Base-by-base conservation (phyloP, 2,113 vertebrate species). In the Progne subis region DNA sequence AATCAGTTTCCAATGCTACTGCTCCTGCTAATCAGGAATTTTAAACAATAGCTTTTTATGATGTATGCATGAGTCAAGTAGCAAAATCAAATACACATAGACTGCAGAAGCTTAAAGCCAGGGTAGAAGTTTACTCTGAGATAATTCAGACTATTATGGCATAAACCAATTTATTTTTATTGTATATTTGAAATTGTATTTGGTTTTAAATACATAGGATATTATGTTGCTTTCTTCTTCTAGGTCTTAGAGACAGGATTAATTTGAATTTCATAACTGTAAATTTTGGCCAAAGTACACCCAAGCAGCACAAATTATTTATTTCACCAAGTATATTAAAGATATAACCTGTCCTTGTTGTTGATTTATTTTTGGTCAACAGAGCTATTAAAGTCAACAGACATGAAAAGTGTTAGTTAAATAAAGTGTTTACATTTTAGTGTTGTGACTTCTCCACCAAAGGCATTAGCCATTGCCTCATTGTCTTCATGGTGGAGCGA, bases 371-470 rank as follows among this genome's bases (percentile, higher is more conserved):
- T 96, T 44, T 70, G 44, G 61, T 72, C 71, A 89, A 76, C 39
- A 90, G 64, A 86, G 41, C 34, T 96, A 75, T 86, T 95, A 78
- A 91, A 90, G 91, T 90, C 85, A 91, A 81, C 23, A 60, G 63
- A 39, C 37, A 11, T 60, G 52, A 90, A 60, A 84, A 88, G 23
- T 12, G 14, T 74, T 68, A 39, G 55, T 28, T 92, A 79, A 85
- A 92, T 78, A 37, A 43, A 57, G 11, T 37, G 32, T 44, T 14
- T 31, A 16, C 23, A 25, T 82, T 87, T 82, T 56, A 85, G n/a
- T 52, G 26, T 34, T 80, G 14, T 57, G 55, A 26, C 15, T 85
- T 70, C 55, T 68, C 18, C 25, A 26, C 29, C 65, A 69, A 80
- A 92, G 67, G 72, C 60, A 20, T 77, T 47, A 83, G 29, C 63